Percentiles rank a stretch among this genome's conserved stretches.
Conservation (phyloP, 2,888 invertebrate species). For the Scotopteryx bipunctaria region DNA sequence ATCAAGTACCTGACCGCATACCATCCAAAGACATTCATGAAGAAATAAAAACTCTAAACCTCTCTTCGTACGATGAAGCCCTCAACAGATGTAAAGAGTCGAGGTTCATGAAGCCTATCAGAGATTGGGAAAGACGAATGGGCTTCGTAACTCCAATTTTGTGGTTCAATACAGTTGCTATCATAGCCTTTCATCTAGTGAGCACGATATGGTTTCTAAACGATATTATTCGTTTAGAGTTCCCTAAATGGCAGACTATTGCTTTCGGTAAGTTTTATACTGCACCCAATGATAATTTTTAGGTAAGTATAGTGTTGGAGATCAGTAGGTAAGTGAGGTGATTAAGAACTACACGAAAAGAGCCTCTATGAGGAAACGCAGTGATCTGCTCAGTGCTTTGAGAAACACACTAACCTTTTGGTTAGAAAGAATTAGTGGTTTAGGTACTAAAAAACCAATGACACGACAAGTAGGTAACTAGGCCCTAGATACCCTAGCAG, state of each 20-base stretch:
- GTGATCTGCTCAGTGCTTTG: too few species aligned
- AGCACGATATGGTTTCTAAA: slow-evolving; percentile 61
- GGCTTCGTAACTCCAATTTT: slow-evolving; percentile 85
- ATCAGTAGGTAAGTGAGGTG: too few species aligned
- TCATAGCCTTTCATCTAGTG: slow-evolving; percentile 70
- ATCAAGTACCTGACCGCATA: background rate
- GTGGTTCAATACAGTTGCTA: slow-evolving; percentile 84
- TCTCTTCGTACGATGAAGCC: slow-evolving; percentile 49
- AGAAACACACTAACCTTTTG: too few species aligned
- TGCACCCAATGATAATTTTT: too few species aligned
- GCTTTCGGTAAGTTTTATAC: slow-evolving; percentile 84
- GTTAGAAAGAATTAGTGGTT: too few species aligned
- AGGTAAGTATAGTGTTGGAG: too few species aligned
- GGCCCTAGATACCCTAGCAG: too few species aligned
- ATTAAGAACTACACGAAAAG: too few species aligned
- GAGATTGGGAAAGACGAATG: slow-evolving; percentile 62
- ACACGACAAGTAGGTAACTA: too few species aligned
- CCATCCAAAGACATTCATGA: background rate
- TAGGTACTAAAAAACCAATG: too few species aligned
- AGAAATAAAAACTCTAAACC: background rate
- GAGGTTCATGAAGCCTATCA: slow-evolving; percentile 48
- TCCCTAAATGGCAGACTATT: slow-evolving; percentile 68
- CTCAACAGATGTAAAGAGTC: slow-evolving; percentile 47
- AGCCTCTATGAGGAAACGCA: too few species aligned
- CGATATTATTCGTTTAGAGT: slow-evolving; percentile 45